Evolutionary conservation across 2,888 invertebrate genomes (phyloP).

Genomic region (Drosophila gaucha): DNA sequence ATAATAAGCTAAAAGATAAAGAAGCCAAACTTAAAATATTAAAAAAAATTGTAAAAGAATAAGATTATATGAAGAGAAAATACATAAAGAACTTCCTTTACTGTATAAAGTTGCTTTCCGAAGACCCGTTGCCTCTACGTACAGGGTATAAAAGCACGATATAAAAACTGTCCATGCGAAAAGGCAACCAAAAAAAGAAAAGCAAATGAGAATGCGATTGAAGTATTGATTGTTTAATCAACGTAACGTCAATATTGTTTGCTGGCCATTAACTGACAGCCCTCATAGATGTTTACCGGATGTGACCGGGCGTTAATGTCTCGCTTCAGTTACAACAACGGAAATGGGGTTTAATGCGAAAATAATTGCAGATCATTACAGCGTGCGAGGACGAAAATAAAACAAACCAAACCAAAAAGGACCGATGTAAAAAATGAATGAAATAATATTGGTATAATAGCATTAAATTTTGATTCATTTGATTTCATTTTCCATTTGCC

Average conservation of each 20-base stretch:
- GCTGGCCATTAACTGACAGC: slow-evolving; percentile 55
- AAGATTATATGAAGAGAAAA: background rate
- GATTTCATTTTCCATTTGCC: slow-evolving; percentile 25
- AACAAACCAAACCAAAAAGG: slow-evolving; percentile 9
- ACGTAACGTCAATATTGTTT: slow-evolving; percentile 51
- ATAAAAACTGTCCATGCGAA: slow-evolving; percentile 11
- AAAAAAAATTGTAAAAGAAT: background rate
- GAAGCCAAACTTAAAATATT: background rate
- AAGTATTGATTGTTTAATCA: slow-evolving; percentile 75
- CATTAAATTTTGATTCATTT: slow-evolving; percentile 57
- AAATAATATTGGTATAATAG: slow-evolving; percentile 57
- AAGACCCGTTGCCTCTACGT: background rate
- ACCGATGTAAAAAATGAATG: slow-evolving; percentile 18
- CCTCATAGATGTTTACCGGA: slow-evolving; percentile 55
- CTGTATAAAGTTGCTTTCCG: background rate
- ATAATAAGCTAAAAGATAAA: too few species aligned
- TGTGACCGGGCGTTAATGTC: slow-evolving; percentile 56
- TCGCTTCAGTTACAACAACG: slow-evolving; percentile 60
- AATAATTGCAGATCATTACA: slow-evolving; percentile 75
- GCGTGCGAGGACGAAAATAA: slow-evolving; percentile 8
- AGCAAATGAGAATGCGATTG: slow-evolving; percentile 33
- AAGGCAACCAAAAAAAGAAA: background rate
- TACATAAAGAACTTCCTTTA: background rate
- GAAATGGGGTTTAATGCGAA: slow-evolving; percentile 73
- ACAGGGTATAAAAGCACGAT: background rate